These are phyloP conservation scores for Seriola aureovittata DNA, from an alignment of 2,113 vertebrate genomes.

Conservation along the genomic window DNA sequence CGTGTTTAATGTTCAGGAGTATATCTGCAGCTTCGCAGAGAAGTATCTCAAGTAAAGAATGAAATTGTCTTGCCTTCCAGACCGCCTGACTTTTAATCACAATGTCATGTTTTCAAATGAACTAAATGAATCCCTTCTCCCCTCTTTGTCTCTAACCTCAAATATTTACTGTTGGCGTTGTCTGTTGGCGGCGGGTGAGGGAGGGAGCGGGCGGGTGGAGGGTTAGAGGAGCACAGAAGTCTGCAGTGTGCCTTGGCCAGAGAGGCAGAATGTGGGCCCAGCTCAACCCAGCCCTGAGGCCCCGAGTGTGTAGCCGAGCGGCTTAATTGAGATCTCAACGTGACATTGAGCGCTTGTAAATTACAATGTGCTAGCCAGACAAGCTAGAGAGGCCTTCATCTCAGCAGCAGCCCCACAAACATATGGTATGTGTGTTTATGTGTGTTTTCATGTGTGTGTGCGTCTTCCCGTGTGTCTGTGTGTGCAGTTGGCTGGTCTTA, in stretches of 20 bases:
- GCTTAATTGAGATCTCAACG: constrained; percentile 86
- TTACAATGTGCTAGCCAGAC: constrained; percentile 84
- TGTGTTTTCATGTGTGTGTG: constrained; percentile 30
- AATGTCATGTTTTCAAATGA: constrained; percentile 81
- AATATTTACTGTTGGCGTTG: constrained; percentile 85
- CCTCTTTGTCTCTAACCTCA: constrained; percentile 84
- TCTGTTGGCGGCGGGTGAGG: constrained; percentile 68
- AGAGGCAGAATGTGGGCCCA: constrained; percentile 63
- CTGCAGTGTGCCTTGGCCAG: constrained; percentile 72
- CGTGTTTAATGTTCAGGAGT: constrained; percentile 23
- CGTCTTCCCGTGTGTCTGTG: constrained; percentile 19
- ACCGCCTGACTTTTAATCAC: constrained; percentile 76
- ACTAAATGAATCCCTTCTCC: constrained; percentile 80
- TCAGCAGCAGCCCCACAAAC: constrained; percentile 65
- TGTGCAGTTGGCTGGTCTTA: neutral
- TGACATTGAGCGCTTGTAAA: constrained; percentile 85
- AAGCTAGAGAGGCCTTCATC: constrained; percentile 69
- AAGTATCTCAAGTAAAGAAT: constrained; percentile 44
- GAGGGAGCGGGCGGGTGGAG: constrained; percentile 53
- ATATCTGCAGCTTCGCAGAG: constrained; percentile 35
- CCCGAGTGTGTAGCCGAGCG: constrained; percentile 65
- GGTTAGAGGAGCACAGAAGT: constrained; percentile 53
- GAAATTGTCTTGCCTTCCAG: constrained; percentile 33
- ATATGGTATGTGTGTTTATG: constrained; percentile 50
- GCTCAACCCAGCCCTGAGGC: constrained; percentile 69